Evolutionary conservation across 2,113 vertebrate species (phyloP).

Genomic region (Pardalotus punctatus): DNA sequence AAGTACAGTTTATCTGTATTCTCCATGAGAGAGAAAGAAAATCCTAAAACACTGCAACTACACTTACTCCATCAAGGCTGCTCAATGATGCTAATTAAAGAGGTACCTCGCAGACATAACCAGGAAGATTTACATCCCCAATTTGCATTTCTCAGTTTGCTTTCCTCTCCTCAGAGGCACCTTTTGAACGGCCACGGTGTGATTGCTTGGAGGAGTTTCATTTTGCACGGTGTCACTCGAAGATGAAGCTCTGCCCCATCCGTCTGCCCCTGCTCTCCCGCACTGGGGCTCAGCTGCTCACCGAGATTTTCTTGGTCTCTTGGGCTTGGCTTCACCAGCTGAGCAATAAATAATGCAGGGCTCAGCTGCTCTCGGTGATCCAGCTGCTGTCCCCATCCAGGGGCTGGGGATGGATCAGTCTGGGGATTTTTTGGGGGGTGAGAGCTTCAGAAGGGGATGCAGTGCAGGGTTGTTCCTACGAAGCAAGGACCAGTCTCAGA

Average conservation of each 20-base stretch:
- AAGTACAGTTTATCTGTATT: too few species aligned
- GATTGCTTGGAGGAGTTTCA: neutral
- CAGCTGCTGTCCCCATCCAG: neutral
- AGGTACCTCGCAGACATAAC: neutral
- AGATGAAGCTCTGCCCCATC: neutral
- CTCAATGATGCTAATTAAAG: constrained; percentile 16
- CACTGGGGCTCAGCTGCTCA: neutral
- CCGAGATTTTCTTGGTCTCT: neutral
- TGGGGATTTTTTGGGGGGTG: neutral
- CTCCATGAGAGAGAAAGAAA: too few species aligned
- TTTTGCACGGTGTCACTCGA: neutral
- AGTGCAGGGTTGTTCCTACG: neutral
- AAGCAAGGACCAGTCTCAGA: neutral
- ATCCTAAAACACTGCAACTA: too few species aligned
- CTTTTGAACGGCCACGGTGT: neutral
- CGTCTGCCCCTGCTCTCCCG: neutral
- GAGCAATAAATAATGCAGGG: neutral
- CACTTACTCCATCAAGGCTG: constrained; percentile 29
- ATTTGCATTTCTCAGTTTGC: neutral
- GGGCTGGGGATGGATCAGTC: neutral
- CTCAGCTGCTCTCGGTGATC: neutral
- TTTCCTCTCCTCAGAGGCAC: neutral
- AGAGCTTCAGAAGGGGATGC: neutral
- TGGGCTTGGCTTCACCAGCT: neutral
- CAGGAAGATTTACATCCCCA: constrained; percentile 25